Evolutionary conservation across 2,888 invertebrate species (phyloP).

Genomic region (Callinectes sapidus): DNA sequence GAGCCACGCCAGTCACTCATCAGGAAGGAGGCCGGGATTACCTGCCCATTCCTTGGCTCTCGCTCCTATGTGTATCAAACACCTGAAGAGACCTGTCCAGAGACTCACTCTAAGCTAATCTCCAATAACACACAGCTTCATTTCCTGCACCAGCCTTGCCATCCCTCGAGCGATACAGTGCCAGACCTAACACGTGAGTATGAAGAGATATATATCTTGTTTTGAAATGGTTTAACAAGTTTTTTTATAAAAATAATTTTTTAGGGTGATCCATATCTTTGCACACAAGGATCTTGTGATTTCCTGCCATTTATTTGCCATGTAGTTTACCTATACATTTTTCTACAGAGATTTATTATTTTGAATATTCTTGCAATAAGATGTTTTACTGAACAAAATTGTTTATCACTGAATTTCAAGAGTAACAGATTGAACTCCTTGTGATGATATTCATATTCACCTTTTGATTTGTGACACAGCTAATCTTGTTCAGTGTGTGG

Average conservation of each 20-base stretch:
- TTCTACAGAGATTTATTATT: background rate
- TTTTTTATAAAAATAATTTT: background rate
- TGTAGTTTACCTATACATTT: background rate
- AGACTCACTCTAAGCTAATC: conserved; percentile 31
- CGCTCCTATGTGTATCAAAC: conserved; percentile 48
- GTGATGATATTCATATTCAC: conserved; percentile 19
- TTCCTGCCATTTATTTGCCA: background rate
- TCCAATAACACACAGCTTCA: conserved; percentile 38
- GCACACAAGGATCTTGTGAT: background rate
- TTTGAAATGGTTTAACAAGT: background rate
- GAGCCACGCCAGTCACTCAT: conserved; percentile 20
- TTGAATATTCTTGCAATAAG: background rate
- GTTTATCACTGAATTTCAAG: background rate
- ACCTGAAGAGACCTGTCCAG: background rate
- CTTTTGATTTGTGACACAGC: conserved; percentile 45
- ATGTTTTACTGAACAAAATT: background rate
- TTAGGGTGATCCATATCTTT: background rate
- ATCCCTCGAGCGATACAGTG: background rate
- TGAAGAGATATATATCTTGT: background rate
- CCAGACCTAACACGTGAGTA: background rate
- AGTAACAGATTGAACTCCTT: background rate
- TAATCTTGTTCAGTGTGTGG: conserved; percentile 42
- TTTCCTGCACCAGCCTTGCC: conserved; percentile 49
- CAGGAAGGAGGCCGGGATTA: background rate
- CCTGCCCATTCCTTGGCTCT: conserved; percentile 53